Evolutionary conservation across 1,140 invertebrate genomes (phyloP).

Genomic region (Campoletis sonorensis): DNA sequence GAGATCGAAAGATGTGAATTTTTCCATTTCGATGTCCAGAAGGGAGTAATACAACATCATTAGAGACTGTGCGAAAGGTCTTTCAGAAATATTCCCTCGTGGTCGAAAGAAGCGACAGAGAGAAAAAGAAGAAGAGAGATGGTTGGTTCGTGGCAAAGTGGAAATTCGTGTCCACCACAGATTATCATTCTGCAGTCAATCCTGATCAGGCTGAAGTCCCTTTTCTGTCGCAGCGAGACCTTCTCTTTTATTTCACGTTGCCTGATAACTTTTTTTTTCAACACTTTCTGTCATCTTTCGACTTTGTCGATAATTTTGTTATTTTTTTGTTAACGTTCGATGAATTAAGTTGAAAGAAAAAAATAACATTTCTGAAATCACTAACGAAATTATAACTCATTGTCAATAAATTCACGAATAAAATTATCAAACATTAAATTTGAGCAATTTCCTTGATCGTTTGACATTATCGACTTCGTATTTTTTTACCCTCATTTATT

Average conservation of each 20-base stretch:
- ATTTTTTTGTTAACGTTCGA: too few relatives aligned
- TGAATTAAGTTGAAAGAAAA: too few relatives aligned
- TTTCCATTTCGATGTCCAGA: background rate
- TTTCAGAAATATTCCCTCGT: conserved; percentile 14
- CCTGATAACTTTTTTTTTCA: conserved; percentile 35
- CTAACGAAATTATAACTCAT: too few relatives aligned
- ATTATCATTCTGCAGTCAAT: conserved; percentile 76
- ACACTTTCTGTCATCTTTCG: background rate
- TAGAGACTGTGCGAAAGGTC: background rate
- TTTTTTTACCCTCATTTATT: too few relatives aligned
- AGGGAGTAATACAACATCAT: conserved; percentile 24
- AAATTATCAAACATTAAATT: too few relatives aligned
- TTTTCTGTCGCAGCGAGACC: conserved; percentile 2
- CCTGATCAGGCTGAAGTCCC: conserved; percentile 66
- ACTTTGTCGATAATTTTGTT: conserved; percentile 36
- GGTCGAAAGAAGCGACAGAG: conserved; percentile 18
- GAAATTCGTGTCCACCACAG: conserved; percentile 74
- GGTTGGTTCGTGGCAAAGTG: conserved; percentile 64
- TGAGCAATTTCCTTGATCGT: background rate
- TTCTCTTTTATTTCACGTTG: conserved; percentile 7
- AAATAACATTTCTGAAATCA: too few relatives aligned
- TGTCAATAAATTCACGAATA: too few relatives aligned
- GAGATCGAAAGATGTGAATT: background rate
- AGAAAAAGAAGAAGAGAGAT: conserved; percentile 11
- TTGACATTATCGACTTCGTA: too few relatives aligned